Evolutionary conservation across 1,140 invertebrate species (phyloP).

Genomic region (Drosophila tani): DNA sequence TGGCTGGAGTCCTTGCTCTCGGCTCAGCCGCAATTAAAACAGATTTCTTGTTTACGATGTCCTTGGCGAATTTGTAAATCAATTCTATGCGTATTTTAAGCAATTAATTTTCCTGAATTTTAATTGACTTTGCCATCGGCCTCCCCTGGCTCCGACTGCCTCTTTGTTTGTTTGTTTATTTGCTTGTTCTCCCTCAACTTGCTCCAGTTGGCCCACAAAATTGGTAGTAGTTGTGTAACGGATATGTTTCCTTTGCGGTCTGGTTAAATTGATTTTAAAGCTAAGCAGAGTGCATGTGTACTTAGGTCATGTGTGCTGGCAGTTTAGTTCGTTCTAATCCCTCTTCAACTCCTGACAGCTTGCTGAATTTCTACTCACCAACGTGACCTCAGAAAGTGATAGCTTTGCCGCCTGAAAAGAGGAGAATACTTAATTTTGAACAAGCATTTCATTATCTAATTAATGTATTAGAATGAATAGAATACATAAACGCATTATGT

Average conservation of each 20-base stretch:
- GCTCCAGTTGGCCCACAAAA: slow-evolving; percentile 23
- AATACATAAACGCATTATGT: too few species aligned
- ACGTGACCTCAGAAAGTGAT: neutral
- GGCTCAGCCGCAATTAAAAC: slow-evolving; percentile 77
- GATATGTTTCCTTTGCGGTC: slow-evolving; percentile 40
- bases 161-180: slow-evolving; percentile 38
- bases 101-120: slow-evolving; percentile 76
- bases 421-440: neutral
- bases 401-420: too few species aligned
- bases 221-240: slow-evolving; percentile 17
- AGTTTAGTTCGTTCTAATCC: slow-evolving; percentile 8
- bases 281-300: slow-evolving; percentile 16
- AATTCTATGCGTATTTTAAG: slow-evolving; percentile 74
- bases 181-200: slow-evolving; percentile 25
- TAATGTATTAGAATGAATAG: too few species aligned
- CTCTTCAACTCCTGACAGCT: slow-evolving; percentile 6
- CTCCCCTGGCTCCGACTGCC: neutral
- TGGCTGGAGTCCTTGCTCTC: slow-evolving; percentile 41
- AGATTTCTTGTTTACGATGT: slow-evolving; percentile 80
- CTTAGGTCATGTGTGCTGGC: slow-evolving; percentile 20
- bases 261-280: slow-evolving; percentile 38
- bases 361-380: neutral
- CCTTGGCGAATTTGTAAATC: slow-evolving; percentile 80
- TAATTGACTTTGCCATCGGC: slow-evolving; percentile 60
- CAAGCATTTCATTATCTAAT: neutral